Evolutionary conservation across 2,888 invertebrate genomes (phyloP).

Genomic region (Drosophila demipolita): DNA sequence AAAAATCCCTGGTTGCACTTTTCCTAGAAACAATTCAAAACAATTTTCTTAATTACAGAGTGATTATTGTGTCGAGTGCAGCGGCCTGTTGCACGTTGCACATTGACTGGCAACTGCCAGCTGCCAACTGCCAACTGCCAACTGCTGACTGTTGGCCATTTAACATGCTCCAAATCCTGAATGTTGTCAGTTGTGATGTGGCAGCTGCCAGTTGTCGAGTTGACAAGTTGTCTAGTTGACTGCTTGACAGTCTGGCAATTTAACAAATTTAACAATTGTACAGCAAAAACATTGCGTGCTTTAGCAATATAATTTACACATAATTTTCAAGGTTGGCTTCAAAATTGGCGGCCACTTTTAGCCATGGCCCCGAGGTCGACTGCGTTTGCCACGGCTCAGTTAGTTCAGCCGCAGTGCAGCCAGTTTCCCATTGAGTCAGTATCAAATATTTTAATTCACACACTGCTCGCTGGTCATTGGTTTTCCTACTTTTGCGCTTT

Average conservation of each 20-base stretch:
- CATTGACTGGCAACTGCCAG: not conserved
- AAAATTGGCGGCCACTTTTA: conserved; percentile 13
- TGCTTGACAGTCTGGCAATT: conserved; percentile 37
- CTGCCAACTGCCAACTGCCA: too few species aligned
- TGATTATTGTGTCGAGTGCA: not conserved
- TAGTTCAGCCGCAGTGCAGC: conserved; percentile 20
- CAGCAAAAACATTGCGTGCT: conserved; percentile 22
- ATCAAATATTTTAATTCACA: conserved; percentile 31
- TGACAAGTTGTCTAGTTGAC: conserved; percentile 27
- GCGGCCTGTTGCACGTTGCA: not conserved
- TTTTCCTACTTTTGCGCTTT: not conserved
- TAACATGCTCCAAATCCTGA: not conserved
- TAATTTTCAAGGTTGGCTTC: conserved; percentile 20
- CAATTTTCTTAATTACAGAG: not conserved
- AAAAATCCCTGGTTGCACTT: not conserved
- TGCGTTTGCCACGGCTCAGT: conserved; percentile 21
- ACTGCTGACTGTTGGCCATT: conserved; percentile 4
- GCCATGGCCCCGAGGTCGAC: conserved; percentile 8
- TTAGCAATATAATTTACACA: conserved; percentile 27
- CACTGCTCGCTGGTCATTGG: not conserved
- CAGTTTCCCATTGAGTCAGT: conserved; percentile 4
- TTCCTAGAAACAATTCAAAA: not conserved
- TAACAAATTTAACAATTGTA: conserved; percentile 13
- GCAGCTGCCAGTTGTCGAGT: conserved; percentile 12
- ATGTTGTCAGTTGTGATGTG: conserved; percentile 15